Conservation (phyloP, 1,140 invertebrate species). For the Drosophila nannoptera region DNA sequence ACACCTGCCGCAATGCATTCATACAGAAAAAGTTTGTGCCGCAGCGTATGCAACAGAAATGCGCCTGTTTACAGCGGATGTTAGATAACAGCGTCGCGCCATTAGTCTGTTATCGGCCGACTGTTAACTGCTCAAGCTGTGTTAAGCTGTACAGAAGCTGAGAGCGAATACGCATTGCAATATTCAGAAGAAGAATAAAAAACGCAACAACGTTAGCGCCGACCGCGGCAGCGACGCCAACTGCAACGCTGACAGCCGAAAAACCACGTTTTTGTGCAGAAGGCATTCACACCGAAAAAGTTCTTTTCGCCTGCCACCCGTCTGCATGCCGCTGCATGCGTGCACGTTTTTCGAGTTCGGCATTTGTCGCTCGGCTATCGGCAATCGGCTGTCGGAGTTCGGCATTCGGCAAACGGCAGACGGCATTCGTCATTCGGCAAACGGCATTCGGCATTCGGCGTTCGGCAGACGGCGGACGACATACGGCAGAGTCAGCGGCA, state of each 20-base stretch:
- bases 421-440: slow-evolving; percentile 15
- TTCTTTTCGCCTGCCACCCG: slow-evolving; percentile 38
- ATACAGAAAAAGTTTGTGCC: slow-evolving; percentile 16
- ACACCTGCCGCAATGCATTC: too few species aligned
- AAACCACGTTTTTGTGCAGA: slow-evolving; percentile 76
- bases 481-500: slow-evolving; percentile 14
- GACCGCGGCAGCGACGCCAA: slow-evolving; percentile 19
- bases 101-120: slow-evolving; percentile 39
- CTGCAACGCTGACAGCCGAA: slow-evolving; percentile 46
- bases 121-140: slow-evolving; percentile 20
- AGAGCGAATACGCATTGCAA: slow-evolving; percentile 35
- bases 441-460: slow-evolving; percentile 12
- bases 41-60: slow-evolving; percentile 51
- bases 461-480: background rate
- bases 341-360: slow-evolving; percentile 54
- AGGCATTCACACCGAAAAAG: slow-evolving; percentile 72
- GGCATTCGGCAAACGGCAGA: background rate
- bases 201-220: slow-evolving; percentile 14
- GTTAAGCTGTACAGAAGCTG: slow-evolving; percentile 31
- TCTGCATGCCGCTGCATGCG: slow-evolving; percentile 59
- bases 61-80: slow-evolving; percentile 5
- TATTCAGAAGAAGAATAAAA: slow-evolving; percentile 9
- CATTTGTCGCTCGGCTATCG: slow-evolving; percentile 25
- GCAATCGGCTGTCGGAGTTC: background rate
- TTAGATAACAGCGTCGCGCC: slow-evolving; percentile 23